phyloP scores from a whole-genome alignment of 2,113 vertebrate genomes.

The Dromaius novaehollandiae region DNA sequence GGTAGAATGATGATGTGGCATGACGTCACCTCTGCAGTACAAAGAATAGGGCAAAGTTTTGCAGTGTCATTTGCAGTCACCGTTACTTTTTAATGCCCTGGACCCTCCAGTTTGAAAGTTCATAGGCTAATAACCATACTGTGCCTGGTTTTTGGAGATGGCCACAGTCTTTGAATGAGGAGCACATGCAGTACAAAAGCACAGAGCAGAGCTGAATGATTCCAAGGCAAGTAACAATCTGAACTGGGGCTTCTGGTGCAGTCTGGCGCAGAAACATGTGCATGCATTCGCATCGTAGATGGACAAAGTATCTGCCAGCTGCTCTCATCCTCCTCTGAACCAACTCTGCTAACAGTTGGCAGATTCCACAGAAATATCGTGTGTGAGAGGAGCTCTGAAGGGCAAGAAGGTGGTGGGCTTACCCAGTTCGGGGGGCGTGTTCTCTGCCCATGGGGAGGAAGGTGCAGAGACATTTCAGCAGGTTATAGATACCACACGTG shows the following conservation, averaged over 20 bases:
- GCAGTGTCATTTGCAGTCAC: fast-evolving
- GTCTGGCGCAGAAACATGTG: background rate
- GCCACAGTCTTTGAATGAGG: background rate
- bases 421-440: background rate
- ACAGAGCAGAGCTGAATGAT: background rate
- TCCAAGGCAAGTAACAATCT: background rate
- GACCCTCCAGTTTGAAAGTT: background rate
- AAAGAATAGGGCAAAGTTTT: background rate
- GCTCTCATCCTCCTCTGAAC: background rate
- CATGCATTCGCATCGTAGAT: background rate
- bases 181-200: background rate
- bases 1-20: background rate
- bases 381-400: fast-evolving
- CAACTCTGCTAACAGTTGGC: background rate
- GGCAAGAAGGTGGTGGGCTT: background rate
- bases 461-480: background rate
- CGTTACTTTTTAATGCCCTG: background rate
- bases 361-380: background rate
- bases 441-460: background rate
- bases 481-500: background rate
- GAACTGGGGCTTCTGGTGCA: background rate
- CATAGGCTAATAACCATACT: background rate
- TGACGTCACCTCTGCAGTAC: background rate
- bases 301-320: background rate
- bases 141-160: background rate